phyloP scores from a whole-genome alignment of 1,140 invertebrate genomes.

The Drosophila parabipectinata region DNA sequence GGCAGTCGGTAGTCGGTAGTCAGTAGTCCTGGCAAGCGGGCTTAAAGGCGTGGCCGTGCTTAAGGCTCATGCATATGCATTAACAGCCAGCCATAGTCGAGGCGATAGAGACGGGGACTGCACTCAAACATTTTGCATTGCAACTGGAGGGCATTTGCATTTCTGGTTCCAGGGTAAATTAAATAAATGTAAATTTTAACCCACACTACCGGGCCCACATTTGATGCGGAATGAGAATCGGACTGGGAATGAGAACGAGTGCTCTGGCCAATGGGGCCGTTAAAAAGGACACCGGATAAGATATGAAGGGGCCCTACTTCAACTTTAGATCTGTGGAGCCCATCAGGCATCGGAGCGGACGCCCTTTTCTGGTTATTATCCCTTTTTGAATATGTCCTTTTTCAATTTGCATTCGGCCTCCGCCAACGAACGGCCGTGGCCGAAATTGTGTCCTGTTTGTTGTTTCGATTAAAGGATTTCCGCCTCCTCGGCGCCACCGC shows the following conservation, averaged over 20 bases:
- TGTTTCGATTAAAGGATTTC: conserved; percentile 62
- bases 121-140: conserved; percentile 26
- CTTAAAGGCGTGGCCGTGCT: conserved; percentile 22
- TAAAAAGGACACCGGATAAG: not conserved
- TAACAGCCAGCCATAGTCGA: conserved; percentile 11
- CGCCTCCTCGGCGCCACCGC: not conserved
- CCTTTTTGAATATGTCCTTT: not conserved
- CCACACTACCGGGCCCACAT: not conserved
- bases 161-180: conserved; percentile 27
- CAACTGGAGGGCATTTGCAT: conserved; percentile 35
- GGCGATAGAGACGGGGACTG: not conserved
- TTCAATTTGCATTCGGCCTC: not conserved
- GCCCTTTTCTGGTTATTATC: not conserved
- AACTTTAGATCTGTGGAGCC: not conserved
- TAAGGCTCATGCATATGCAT: conserved; percentile 73
- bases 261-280: not conserved
- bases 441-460: conserved; percentile 52
- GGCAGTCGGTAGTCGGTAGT: too few relatives aligned
- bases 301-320: not conserved
- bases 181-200: conserved; percentile 38
- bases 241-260: not conserved
- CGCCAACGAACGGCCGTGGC: too few relatives aligned
- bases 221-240: not conserved
- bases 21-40: not conserved
- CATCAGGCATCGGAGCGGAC: not conserved